Base-by-base conservation (phyloP, 2,113 vertebrate genomes). In the Cyanistes caeruleus region DNA sequence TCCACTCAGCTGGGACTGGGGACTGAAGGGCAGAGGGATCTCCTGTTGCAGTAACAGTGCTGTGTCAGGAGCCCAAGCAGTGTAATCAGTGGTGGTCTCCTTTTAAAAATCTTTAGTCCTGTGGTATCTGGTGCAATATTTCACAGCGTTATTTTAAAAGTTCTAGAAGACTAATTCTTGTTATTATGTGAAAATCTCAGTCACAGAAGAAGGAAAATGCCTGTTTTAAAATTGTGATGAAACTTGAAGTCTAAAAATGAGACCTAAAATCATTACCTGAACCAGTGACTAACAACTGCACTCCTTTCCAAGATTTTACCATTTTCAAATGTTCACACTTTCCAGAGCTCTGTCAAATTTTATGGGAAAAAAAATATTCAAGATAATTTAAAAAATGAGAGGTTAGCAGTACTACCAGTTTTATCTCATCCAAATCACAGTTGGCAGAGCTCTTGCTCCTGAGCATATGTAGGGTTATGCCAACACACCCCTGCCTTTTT, bases 21-120 rank as follows among this genome's bases (percentile, higher is more conserved):
- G 37, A n/a, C 37, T 37, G 43, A 53, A 62, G 20, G 52, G 25
- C 37, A 69, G 8, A 43, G 55, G 11, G 1, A 3, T 68, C 22
- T 31, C 13, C 4, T 18, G 31, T 35, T 19, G 7, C 2, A 37
- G 49, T 6, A 83, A 30, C 30, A 51, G n/a, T 15, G 28, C 15
- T 86, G 11, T 11, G 7, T 14, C 18, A 35, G 31, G 30, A 70
- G 30, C 13, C 7, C 10, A 49, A 24, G 2, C 33, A 16, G 1
- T 31, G 22, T 5, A 12, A 8, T 31, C n/a, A 51, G 1, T 17
- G 17, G 7, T 3, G 1, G 11, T 48, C 3, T 70, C 52, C 59
- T 31, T 72, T n/a, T 18, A 4, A 59, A 48, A 72, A 33, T 53
- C 11, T 55, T 41, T 53, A 30, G 25, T 69, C 13, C 23, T 33